Evolutionary conservation across 2,888 invertebrate genomes (phyloP).

Genomic region (Bruchidius siliquastri): DNA sequence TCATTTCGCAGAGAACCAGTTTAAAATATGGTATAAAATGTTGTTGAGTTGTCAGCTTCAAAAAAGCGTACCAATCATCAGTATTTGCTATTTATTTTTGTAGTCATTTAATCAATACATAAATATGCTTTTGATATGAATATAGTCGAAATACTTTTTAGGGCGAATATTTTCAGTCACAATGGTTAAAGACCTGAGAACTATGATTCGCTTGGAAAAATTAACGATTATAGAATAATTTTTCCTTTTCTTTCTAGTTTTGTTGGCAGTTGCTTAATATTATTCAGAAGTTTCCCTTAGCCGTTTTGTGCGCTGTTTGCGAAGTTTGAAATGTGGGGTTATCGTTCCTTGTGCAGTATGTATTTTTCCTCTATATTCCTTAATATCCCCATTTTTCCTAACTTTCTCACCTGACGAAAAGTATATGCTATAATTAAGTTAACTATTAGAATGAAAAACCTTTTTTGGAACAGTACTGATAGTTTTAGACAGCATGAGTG

Average conservation of each 20-base stretch:
- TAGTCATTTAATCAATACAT: too few relatives aligned
- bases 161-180: too few relatives aligned
- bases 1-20: too few relatives aligned
- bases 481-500: too few relatives aligned
- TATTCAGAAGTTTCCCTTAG: conserved; percentile 20
- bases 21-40: too few relatives aligned
- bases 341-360: conserved; percentile 25
- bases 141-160: too few relatives aligned
- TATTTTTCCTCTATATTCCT: conserved; percentile 14
- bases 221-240: neutral
- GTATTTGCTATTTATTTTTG: too few relatives aligned
- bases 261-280: conserved; percentile 44
- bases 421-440: neutral
- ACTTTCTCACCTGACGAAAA: neutral
- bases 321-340: conserved; percentile 25
- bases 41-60: too few relatives aligned
- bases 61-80: too few relatives aligned
- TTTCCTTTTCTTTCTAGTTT: conserved; percentile 36
- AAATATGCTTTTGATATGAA: too few relatives aligned
- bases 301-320: conserved; percentile 38
- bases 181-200: neutral
- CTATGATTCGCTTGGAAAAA: neutral
- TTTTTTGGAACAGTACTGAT: neutral
- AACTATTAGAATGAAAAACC: neutral
- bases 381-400: neutral